Percentiles rank a stretch among this genome's conserved stretches.
These are phyloP conservation scores for Coptodon rendalli DNA, from an alignment of 2,113 vertebrate species.

Conservation along the genomic window DNA sequence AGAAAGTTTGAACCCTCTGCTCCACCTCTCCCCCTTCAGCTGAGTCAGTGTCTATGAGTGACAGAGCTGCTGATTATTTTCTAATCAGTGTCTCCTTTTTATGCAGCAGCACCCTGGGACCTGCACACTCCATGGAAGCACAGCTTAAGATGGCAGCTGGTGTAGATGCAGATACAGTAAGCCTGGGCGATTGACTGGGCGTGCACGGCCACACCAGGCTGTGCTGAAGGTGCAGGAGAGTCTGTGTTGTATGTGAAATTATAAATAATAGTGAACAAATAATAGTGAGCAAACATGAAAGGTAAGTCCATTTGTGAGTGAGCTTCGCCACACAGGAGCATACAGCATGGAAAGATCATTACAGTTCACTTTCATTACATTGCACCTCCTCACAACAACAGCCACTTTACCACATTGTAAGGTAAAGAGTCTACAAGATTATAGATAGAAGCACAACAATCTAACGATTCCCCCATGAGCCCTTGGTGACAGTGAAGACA, in stretches of 20 bases:
- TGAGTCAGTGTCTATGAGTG: neutral
- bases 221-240: neutral
- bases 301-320: neutral
- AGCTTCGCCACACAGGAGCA: neutral
- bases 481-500: neutral
- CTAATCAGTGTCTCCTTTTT: neutral
- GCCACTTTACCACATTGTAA: neutral
- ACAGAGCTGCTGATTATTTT: neutral
- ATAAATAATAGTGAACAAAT: neutral
- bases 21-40: neutral
- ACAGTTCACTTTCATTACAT: neutral
- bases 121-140: neutral
- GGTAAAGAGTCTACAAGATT: neutral
- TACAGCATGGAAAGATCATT: neutral
- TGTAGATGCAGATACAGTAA: neutral
- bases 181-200: neutral
- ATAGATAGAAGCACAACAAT: neutral
- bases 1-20: neutral
- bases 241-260: neutral
- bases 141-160: neutral
- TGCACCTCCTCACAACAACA: neutral
- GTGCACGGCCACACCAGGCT: rapidly evolving
- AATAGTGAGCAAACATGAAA: neutral
- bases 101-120: neutral
- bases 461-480: neutral